These are phyloP conservation scores for Therioaphis trifolii DNA, from an alignment of 2,888 invertebrate genomes.

Conservation along the genomic window DNA sequence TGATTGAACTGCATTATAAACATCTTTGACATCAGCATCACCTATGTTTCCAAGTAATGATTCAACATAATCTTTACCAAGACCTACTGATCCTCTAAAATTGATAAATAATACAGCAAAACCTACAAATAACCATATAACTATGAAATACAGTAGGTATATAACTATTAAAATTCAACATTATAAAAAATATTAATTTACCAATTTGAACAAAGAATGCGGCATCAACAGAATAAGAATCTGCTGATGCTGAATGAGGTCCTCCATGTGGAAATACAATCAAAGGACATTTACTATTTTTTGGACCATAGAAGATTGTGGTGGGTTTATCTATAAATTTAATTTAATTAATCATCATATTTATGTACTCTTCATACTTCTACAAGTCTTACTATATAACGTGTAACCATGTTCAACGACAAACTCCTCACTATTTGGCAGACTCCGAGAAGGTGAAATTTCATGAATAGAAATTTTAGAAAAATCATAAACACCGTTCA, in stretches of 20 bases:
- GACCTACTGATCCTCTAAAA: constrained; percentile 83
- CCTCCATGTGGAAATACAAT: constrained; percentile 87
- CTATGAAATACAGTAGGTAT: no score
- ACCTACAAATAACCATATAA: constrained; percentile 70
- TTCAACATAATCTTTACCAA: constrained; percentile 78
- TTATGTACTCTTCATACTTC: background rate
- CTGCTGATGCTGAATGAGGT: constrained; percentile 78
- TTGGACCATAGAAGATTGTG: constrained; percentile 76
- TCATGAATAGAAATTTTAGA: constrained; percentile 15
- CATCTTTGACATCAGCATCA: constrained; percentile 82
- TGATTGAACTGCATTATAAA: constrained; percentile 74
- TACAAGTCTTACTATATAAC: constrained; percentile 41
- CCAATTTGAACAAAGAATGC: constrained; percentile 63
- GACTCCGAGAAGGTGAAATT: constrained; percentile 45
- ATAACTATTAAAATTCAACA: no score
- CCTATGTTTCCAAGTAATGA: constrained; percentile 81
- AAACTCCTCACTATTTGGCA: constrained; percentile 46
- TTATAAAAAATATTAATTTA: background rate
- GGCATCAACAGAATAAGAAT: constrained; percentile 71
- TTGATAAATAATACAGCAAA: constrained; percentile 78
- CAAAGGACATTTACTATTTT: constrained; percentile 73
- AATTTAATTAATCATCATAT: constrained; percentile 64
- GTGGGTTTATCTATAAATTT: constrained; percentile 73
- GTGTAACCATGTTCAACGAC: constrained; percentile 55
- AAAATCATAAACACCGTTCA: constrained; percentile 13